These are phyloP conservation scores for Sandelia bainsii DNA, from an alignment of 2,797 vertebrate species.

Conservation along the genomic window DNA sequence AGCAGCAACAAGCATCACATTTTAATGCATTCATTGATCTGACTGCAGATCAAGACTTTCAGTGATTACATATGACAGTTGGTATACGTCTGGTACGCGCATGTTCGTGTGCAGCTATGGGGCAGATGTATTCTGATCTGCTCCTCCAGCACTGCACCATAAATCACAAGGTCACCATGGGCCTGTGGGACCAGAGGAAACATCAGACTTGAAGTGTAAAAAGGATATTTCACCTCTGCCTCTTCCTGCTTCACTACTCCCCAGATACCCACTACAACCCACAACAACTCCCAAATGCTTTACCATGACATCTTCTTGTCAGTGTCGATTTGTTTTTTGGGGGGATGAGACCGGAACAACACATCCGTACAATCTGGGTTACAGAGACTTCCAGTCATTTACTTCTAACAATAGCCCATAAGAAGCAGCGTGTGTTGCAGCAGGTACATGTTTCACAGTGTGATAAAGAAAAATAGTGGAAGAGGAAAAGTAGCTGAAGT, in stretches of 20 bases:
- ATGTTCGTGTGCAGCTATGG: conserved; percentile 50
- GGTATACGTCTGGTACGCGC: conserved; percentile 42
- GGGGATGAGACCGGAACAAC: conserved; percentile 45
- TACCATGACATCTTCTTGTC: conserved; percentile 60
- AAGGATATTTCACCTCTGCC: conserved; percentile 69
- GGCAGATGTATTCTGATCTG: conserved; percentile 70
- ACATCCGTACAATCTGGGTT: conserved; percentile 8
- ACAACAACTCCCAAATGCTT: conserved; percentile 37
- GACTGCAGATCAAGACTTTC: conserved; percentile 13
- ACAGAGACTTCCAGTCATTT: neutral
- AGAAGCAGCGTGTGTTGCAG: neutral
- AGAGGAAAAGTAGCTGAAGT: neutral
- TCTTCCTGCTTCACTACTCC: conserved; percentile 67
- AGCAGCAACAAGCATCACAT: conserved; percentile 42
- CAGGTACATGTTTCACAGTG: neutral
- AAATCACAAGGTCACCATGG: conserved; percentile 71
- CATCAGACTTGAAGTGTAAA: conserved; percentile 55
- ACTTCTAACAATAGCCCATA: neutral
- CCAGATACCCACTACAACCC: conserved; percentile 49
- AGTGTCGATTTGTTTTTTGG: conserved; percentile 29
- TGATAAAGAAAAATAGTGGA: neutral
- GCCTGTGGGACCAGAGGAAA: conserved; percentile 66
- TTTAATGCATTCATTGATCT: conserved; percentile 24
- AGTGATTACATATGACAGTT: neutral
- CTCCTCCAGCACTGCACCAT: conserved; percentile 47